A percentile compares a stretch with the other conserved stretches of the same genome.
Evolutionary conservation across 2,888 invertebrate genomes (phyloP).

Genomic region (Clanis bilineata): DNA sequence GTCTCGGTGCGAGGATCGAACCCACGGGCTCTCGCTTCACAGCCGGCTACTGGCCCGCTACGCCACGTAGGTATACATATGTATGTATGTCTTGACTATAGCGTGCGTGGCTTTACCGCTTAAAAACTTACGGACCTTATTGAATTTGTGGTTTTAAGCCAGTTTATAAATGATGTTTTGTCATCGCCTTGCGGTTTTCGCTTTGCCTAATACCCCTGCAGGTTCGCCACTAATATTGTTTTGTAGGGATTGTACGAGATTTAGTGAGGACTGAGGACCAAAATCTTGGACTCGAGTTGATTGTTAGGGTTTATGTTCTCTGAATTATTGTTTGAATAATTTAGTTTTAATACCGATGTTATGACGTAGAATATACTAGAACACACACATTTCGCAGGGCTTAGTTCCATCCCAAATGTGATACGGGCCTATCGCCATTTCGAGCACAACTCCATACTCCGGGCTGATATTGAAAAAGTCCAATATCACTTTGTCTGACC

Average conservation of each 20-base stretch:
- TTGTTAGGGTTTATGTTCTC: neutral
- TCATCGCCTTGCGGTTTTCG: conserved; percentile 19
- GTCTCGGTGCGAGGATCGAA: no score
- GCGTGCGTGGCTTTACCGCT: neutral
- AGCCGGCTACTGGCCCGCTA: no score
- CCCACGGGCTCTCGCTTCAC: no score
- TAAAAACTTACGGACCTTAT: conserved; percentile 2
- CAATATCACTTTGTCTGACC: no score
- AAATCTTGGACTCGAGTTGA: neutral
- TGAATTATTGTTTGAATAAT: neutral
- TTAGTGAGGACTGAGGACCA: neutral
- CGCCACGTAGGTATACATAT: no score
- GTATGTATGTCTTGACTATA: no score
- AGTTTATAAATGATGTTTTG: conserved; percentile 16
- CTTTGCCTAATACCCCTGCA: neutral
- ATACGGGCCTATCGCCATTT: no score
- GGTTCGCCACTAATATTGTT: conserved; percentile 16
- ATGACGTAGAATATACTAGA: no score
- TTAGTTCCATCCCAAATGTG: no score
- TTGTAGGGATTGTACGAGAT: neutral
- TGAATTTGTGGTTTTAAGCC: conserved; percentile 23
- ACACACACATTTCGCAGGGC: no score
- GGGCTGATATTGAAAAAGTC: no score
- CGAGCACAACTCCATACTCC: no score
- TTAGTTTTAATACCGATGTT: neutral